Percentiles rank a stretch among this genome's conserved stretches.
phyloP scores from a whole-genome alignment of 2,888 invertebrate genomes.

The Bimastos eiseni region DNA sequence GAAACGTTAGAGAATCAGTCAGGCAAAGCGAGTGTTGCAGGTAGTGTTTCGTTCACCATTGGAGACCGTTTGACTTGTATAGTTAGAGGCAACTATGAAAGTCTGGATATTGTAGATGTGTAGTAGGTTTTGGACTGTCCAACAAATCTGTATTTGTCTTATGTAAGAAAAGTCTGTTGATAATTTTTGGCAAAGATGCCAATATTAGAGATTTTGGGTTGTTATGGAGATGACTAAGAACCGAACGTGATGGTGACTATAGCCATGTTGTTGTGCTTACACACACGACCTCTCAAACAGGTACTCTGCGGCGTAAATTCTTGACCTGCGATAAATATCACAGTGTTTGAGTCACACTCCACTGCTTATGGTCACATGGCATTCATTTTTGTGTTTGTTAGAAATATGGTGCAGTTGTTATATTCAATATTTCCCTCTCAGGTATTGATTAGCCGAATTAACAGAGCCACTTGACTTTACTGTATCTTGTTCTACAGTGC shows the following conservation, averaged over 20 bases:
- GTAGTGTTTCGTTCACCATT: background rate
- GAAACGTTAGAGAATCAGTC: background rate
- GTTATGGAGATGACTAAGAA: background rate
- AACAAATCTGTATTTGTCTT: background rate
- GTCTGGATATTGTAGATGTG: background rate
- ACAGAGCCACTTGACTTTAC: background rate
- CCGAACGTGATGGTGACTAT: background rate
- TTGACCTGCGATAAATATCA: background rate
- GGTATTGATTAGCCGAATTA: background rate
- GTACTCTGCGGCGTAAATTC: background rate
- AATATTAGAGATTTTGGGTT: background rate
- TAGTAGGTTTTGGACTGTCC: background rate
- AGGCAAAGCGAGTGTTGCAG: background rate
- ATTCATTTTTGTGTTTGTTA: background rate
- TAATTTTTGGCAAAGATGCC: constrained; percentile 13
- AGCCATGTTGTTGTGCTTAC: background rate
- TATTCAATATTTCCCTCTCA: constrained; percentile 5
- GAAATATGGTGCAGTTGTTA: background rate
- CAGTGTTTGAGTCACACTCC: background rate
- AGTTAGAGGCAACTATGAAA: background rate
- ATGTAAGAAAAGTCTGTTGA: background rate
- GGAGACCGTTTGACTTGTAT: background rate
- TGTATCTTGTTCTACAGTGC: background rate
- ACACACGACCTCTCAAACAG: background rate
- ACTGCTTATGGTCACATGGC: background rate